Evolutionary conservation across 2,888 invertebrate genomes (phyloP), one percentile per base, ranked within the genome.

Genomic region (Lissocephala sabroskyi): DNA sequence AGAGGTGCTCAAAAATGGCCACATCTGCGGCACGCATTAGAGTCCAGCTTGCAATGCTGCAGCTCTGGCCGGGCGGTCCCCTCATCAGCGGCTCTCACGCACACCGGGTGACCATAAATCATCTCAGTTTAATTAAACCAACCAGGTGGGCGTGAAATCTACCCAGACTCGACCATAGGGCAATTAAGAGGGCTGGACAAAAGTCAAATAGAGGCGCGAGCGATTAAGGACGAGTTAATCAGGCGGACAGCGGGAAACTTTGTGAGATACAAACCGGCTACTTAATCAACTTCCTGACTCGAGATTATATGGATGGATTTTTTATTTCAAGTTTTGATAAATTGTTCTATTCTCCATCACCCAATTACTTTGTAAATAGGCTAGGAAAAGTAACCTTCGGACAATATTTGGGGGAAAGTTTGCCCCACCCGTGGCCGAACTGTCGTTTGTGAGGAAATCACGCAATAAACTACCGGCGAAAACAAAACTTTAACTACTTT

Each of bases 401-500:
- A n/a, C n/a, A n/a, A n/a, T n/a, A n/a, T n/a, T n/a, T n/a, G n/a
- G n/a, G n/a, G n/a, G n/a, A n/a, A n/a, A n/a, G n/a, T n/a, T n/a
- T n/a, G n/a, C n/a, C n/a, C n/a, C n/a, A n/a, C n/a, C n/a, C n/a
- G n/a, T n/a, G n/a, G n/a, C n/a, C n/a, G n/a, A 40, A 35, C 53
- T 67, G 68, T 59, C 68, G 60, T 62, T 49, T 62, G 65, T 51
- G 52, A 62, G 74, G 71, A 71, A 71, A 71, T 71, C 71, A 71
- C 74, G 71, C 74, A 74, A 71, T 71, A 71, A 71, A 71, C 71
- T 74, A 70, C 57, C 50, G 58, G 55, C 65, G 61, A 71, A 70
- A 71, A 71, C 71, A 70, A 71, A 71, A 74, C 60, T 66, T 74
- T 74, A 71, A 71, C 71, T 71, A 66, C 71, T 74, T 71, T 70